phyloP scores from a whole-genome alignment of 1,140 invertebrate genomes.

The Spodoptera litura region DNA sequence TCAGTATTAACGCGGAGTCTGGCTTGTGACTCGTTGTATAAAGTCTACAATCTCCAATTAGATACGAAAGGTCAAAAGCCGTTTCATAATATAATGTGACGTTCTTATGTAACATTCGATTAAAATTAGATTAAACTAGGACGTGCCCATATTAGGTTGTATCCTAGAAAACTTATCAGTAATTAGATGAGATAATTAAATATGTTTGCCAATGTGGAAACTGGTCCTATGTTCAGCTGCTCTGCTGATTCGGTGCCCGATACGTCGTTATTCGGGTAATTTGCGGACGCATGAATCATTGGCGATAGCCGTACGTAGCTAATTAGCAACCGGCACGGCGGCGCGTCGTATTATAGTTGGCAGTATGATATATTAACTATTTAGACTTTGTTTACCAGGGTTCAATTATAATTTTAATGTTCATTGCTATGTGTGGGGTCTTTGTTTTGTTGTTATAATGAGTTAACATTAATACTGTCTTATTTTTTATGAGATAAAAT shows the following conservation, averaged over 20 bases:
- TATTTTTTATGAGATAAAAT: background rate
- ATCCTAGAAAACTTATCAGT: background rate
- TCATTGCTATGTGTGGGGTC: too few species aligned
- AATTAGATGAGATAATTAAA: background rate
- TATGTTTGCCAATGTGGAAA: background rate
- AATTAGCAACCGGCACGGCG: background rate
- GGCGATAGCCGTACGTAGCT: constrained; percentile 18
- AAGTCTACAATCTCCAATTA: too few species aligned
- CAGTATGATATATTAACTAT: constrained; percentile 22
- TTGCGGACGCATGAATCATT: constrained; percentile 18
- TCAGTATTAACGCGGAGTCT: too few species aligned
- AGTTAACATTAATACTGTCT: background rate
- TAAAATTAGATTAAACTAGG: too few species aligned
- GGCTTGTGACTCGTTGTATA: too few species aligned
- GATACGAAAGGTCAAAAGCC: too few species aligned
- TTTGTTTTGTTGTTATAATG: too few species aligned
- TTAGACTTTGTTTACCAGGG: constrained; percentile 1
- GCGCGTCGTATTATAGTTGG: background rate
- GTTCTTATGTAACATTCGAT: too few species aligned
- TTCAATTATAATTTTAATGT: background rate
- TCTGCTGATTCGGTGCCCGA: background rate
- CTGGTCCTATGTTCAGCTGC: background rate
- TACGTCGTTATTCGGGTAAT: constrained; percentile 12
- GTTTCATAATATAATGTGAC: too few species aligned
- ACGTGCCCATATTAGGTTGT: background rate